A percentile compares a stretch with the other conserved stretches of the same genome.
phyloP scores from a whole-genome alignment of 1,140 invertebrate genomes.

The Drosophila ironensis region DNA sequence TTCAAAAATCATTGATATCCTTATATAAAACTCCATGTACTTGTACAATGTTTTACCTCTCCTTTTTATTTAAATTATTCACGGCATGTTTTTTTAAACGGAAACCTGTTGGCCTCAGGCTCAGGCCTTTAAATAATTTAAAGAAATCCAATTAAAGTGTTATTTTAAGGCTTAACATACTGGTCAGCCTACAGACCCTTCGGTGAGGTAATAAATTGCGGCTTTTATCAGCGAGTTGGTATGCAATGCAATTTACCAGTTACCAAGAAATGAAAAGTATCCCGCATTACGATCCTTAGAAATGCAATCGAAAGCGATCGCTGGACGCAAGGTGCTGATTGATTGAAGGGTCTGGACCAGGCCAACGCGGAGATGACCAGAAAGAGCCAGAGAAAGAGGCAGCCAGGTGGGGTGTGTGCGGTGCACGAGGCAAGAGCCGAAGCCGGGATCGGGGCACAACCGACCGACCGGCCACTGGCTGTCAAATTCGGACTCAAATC shows the following conservation, averaged over 20 bases:
- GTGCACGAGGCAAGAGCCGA: constrained; percentile 22
- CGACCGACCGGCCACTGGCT: constrained; percentile 17
- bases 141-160: constrained; percentile 31
- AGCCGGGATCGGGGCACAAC: constrained; percentile 6
- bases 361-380: not conserved
- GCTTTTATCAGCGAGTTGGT: not conserved
- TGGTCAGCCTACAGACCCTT: constrained; percentile 18
- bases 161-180: constrained; percentile 7
- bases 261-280: not conserved
- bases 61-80: not conserved
- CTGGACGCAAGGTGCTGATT: too few species aligned
- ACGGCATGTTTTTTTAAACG: not conserved
- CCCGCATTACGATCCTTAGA: not conserved
- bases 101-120: constrained; percentile 27
- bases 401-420: constrained; percentile 20
- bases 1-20: too few species aligned
- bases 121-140: constrained; percentile 16
- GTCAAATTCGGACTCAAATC: not conserved
- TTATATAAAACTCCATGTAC: too few species aligned
- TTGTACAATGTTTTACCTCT: not conserved
- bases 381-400: constrained; percentile 3
- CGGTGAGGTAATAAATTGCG: constrained; percentile 22
- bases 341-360: constrained; percentile 27
- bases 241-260: not conserved
- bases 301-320: too few species aligned